phyloP scores from a whole-genome alignment of 2,888 invertebrate species.

The Dicyrtoma fusca region DNA sequence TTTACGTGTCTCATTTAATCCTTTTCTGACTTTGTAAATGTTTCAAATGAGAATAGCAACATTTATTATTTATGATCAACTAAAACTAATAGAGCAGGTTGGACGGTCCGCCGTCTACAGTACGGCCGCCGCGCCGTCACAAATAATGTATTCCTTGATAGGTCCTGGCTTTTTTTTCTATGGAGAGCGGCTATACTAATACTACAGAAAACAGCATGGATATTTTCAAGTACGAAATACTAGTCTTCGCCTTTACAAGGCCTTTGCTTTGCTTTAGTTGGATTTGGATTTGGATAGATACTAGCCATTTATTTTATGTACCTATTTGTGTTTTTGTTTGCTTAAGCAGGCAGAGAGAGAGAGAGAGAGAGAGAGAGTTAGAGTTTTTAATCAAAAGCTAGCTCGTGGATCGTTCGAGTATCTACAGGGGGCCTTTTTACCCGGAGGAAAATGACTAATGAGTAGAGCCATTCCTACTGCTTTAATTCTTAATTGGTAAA shows the following conservation, averaged over 20 bases:
- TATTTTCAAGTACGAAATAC: no score
- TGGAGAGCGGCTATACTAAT: no score
- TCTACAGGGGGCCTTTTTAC: constrained; percentile 23
- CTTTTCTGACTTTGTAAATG: no score
- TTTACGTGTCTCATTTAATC: no score
- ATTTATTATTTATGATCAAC: not conserved
- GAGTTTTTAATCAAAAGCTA: constrained; percentile 35
- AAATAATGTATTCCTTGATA: no score
- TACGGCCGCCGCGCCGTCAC: not conserved
- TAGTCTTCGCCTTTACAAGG: no score
- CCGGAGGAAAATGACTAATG: constrained; percentile 52
- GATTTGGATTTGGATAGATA: constrained; percentile 11
- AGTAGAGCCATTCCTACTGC: constrained; percentile 34
- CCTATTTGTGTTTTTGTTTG: constrained; percentile 20
- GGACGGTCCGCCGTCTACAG: not conserved
- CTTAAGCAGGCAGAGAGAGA: constrained; percentile 10
- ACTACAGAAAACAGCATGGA: no score
- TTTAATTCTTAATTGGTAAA: constrained; percentile 40
- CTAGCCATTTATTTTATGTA: constrained; percentile 11
- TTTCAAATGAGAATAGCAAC: constrained; percentile 1
- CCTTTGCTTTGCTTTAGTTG: no score
- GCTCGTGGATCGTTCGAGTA: constrained; percentile 20
- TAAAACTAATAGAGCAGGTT: constrained; percentile 7
- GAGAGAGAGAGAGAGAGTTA: no score
- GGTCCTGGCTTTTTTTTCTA: no score